Conservation (phyloP, 1,140 invertebrate genomes). For the Nymphalis io region DNA sequence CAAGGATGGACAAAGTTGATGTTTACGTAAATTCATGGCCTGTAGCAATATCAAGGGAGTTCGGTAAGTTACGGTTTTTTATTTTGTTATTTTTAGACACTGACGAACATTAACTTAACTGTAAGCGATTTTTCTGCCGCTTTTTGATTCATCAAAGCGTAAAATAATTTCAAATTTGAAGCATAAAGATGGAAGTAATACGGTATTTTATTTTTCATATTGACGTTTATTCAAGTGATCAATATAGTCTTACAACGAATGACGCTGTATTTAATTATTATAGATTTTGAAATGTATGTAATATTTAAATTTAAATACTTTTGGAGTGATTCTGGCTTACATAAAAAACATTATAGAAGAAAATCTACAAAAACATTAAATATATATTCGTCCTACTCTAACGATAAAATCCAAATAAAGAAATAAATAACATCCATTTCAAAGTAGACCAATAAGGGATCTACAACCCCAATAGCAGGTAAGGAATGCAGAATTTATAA, state of each 20-base stretch:
- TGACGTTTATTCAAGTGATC: too few species aligned
- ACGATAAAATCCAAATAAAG: background rate
- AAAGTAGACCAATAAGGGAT: constrained; percentile 30
- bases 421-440: constrained; percentile 31
- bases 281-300: too few species aligned
- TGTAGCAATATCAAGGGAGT: background rate
- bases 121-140: background rate
- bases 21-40: too few species aligned
- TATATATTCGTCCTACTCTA: background rate
- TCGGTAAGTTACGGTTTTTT: background rate
- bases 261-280: too few species aligned
- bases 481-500: constrained; percentile 53
- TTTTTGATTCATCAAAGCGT: background rate
- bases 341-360: too few species aligned
- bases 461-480: constrained; percentile 30
- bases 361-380: background rate
- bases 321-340: too few species aligned
- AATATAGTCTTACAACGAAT: too few species aligned
- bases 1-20: background rate
- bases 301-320: too few species aligned
- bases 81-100: background rate
- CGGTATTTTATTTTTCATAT: too few species aligned
- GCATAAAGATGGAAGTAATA: too few species aligned
- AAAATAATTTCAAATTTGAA: too few species aligned
- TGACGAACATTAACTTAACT: background rate